Conservation (phyloP, 2,797 vertebrate species). For the Cynopterus sphinx region DNA sequence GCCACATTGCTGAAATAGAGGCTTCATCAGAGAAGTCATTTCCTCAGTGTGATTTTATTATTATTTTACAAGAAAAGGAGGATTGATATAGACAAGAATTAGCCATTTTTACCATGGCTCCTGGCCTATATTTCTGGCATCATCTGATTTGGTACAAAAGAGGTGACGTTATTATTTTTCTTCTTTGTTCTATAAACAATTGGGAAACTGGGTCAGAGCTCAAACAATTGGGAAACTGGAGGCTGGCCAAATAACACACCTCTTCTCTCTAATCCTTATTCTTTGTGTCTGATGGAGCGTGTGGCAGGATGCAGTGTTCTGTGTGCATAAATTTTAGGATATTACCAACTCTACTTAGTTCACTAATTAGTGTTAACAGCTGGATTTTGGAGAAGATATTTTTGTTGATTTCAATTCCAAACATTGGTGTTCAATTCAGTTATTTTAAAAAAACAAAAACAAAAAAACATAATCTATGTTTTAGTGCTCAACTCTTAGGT, state of each 20-base stretch:
- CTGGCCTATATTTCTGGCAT: background rate
- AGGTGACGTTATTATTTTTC: background rate
- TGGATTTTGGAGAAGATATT: background rate
- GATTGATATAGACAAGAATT: background rate
- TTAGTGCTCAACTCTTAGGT: background rate
- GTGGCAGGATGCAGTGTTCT: rapidly evolving
- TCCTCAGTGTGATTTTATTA: background rate
- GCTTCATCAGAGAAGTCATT: background rate
- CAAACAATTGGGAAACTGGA: too few species aligned
- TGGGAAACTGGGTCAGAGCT: background rate
- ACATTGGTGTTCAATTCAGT: background rate
- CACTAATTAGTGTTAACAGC: background rate
- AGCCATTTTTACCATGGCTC: background rate
- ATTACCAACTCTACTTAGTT: background rate
- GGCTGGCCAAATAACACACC: background rate
- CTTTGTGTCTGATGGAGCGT: background rate
- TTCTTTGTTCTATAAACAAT: background rate
- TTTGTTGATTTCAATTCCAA: background rate
- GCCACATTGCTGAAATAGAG: background rate
- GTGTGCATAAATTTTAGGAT: background rate
- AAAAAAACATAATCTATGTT: background rate
- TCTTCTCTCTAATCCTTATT: rapidly evolving
- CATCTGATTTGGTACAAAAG: background rate
- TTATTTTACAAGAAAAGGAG: background rate
- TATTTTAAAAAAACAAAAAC: background rate